These are phyloP conservation scores for Pardalotus punctatus DNA, from an alignment of 2,113 vertebrate species.

Conservation along the genomic window DNA sequence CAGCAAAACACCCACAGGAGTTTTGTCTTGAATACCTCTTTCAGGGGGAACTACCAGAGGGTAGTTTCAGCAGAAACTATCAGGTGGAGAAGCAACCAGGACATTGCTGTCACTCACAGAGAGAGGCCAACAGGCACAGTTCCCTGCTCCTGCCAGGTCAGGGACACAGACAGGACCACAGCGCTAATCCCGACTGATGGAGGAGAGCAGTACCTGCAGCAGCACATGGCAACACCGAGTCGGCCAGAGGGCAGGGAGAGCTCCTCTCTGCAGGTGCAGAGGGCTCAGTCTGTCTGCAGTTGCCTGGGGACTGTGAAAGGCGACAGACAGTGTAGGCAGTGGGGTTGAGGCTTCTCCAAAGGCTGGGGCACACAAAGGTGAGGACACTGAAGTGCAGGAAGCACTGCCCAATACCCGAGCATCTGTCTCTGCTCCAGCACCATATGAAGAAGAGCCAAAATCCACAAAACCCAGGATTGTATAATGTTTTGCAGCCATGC, in stretches of 20 bases:
- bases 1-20: neutral
- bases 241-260: fast-evolving
- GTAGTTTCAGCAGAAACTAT: neutral
- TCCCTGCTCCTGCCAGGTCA: neutral
- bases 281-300: neutral
- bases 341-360: neutral
- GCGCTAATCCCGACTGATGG: neutral
- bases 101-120: neutral
- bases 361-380: neutral
- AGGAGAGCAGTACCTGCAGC: neutral
- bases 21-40: neutral
- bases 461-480: neutral
- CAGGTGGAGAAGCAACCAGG: neutral
- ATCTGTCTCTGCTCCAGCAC: neutral
- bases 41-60: neutral
- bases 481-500: neutral
- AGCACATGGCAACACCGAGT: neutral
- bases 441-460: neutral
- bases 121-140: neutral
- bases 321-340: neutral
- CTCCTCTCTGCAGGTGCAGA: neutral
- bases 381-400: fast-evolving
- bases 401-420: neutral
- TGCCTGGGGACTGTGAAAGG: neutral
- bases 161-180: neutral